Conservation (phyloP, 2,888 invertebrate genomes). For the Ecliptopera silaceata region DNA sequence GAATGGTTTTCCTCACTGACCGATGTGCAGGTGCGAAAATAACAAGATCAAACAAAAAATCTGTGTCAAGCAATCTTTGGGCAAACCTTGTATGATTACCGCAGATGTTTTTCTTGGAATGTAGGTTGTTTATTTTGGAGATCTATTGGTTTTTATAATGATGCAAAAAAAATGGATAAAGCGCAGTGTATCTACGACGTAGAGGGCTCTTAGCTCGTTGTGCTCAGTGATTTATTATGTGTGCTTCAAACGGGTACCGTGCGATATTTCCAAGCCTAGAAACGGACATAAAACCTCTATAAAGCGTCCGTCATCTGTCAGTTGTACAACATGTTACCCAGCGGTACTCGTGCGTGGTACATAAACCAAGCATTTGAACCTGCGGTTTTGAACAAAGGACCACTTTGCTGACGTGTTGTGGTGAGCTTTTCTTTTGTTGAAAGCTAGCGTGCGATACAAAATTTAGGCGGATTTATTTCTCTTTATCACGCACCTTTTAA, state of each 20-base stretch:
- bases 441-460: slow-evolving; percentile 18
- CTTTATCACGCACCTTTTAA: slow-evolving; percentile 22
- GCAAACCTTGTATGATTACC: slow-evolving; percentile 14
- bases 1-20: slow-evolving; percentile 57
- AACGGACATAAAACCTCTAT: slow-evolving; percentile 9
- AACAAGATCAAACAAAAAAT: slow-evolving; percentile 36
- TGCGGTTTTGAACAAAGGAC: slow-evolving; percentile 28
- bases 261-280: slow-evolving; percentile 14
- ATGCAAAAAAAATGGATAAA: background rate
- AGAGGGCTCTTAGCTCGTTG: slow-evolving; percentile 14
- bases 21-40: slow-evolving; percentile 52
- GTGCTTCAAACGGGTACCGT: slow-evolving; percentile 12
- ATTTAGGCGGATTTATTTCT: slow-evolving; percentile 22
- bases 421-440: slow-evolving; percentile 25
- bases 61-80: slow-evolving; percentile 20
- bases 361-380: slow-evolving; percentile 9
- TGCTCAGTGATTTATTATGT: slow-evolving; percentile 18
- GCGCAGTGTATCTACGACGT: slow-evolving; percentile 13
- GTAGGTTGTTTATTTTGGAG: background rate
- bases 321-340: slow-evolving; percentile 15
- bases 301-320: slow-evolving; percentile 23
- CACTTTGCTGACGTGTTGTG: slow-evolving; percentile 28
- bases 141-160: background rate
- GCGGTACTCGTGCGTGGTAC: background rate
- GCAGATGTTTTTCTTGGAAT: background rate